A percentile compares a stretch with the other conserved stretches of the same genome.
phyloP scores from a whole-genome alignment of 2,888 invertebrate species.

The Diarsia brunnea region DNA sequence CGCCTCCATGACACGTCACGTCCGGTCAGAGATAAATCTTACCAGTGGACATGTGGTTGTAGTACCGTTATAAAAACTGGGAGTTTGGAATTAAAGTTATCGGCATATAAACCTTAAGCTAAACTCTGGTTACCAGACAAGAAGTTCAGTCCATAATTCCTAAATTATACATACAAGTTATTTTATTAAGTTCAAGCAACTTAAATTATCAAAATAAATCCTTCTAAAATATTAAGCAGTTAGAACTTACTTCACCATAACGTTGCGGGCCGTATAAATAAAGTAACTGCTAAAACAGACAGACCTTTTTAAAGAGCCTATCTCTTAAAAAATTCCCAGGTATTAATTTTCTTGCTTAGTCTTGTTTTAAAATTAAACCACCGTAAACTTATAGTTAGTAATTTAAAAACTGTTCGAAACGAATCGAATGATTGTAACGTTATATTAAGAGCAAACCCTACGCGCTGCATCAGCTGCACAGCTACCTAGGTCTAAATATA shows the following conservation, averaged over 20 bases:
- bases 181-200: too few species aligned
- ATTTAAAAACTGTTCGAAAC: background rate
- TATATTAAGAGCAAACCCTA: slow-evolving; percentile 1
- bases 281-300: background rate
- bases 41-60: slow-evolving; percentile 13
- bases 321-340: background rate
- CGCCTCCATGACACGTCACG: slow-evolving; percentile 47
- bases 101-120: background rate
- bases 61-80: slow-evolving; percentile 28
- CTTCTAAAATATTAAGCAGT: background rate
- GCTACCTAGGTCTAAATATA: slow-evolving; percentile 17
- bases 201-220: background rate
- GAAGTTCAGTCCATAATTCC: too few species aligned
- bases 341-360: background rate
- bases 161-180: too few species aligned
- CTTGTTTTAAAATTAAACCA: background rate
- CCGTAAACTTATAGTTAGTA: background rate
- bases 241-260: background rate
- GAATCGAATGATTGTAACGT: background rate
- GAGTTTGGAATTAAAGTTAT: background rate
- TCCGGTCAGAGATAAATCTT: slow-evolving; percentile 57
- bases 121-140: background rate
- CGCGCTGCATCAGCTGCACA: slow-evolving; percentile 3
- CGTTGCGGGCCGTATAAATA: background rate
- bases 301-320: background rate